Evolutionary conservation across 2,888 invertebrate genomes (phyloP), one percentile per base, ranked within the genome.

Genomic region (Drosophila testacea): DNA sequence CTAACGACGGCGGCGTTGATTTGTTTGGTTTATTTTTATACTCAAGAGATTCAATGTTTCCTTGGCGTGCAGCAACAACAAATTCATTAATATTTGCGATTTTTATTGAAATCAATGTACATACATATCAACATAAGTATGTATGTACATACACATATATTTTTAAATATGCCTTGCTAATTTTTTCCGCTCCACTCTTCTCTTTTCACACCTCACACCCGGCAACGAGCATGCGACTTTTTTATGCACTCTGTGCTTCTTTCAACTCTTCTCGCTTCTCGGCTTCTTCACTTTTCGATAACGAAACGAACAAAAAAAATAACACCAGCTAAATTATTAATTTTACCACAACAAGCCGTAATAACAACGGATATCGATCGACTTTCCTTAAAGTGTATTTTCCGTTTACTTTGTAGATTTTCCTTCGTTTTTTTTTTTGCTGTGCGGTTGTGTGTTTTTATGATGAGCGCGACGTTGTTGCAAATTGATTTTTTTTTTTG

Each of bases 11-110:
- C 68, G 64, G 60, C 55, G 67, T 46, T 56, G 64, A 65, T 79
- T 77, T 77, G 77, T 77, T 77, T 79, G 79, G 75, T 75, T 77
- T 77, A 77, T 77, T 77, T 79, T 65, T 75, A 64, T 27, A 54
- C 42, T 42, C 30, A 61, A 63, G 36, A 42, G 47, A 36, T 78
- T 78, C 50, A 72, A 66, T 63, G 74, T 48, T 70, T 70, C 62
- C 73, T 73, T 73, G 68, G 73, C 73, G 36, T 69, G 64, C 61
- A 41, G 55, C 70, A 71, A 57, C 51, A 65, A 70, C 79, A 56
- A 78, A 42, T 74, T 56, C 67, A 79, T 77, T 71, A 79, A 75
- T 74, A 79, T 79, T 77, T 44, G 77, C 67, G 55, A 79, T 71
- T 74, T 78, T 71, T 77, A 71, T 76, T 76, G 48, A 76, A 78